Base-by-base conservation (phyloP, 2,797 vertebrate species). In the Ciconia nigra region DNA sequence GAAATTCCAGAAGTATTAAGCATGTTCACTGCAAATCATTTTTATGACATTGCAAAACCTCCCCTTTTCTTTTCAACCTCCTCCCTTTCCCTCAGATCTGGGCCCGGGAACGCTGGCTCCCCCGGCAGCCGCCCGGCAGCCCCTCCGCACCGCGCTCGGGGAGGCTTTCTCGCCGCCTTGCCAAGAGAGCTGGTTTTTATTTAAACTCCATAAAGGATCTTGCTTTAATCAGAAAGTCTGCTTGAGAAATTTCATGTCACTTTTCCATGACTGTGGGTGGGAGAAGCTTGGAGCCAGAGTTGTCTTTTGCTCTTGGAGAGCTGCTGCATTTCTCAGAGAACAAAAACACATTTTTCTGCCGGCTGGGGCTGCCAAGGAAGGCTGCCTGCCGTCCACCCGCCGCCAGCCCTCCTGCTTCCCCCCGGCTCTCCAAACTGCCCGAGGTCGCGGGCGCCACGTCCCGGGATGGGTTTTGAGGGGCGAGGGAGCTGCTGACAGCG, bases 231-330 rank as follows among this genome's bases (percentile, higher is more conserved):
- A 96, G 96, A 96, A 97, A 97, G 95, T 97, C 93, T 96, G 96
- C 96, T 97, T 98, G 97, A 97, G 93, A 98, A 96, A 97, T 97
- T 97, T 98, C 89, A 95, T 98, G 97, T 98, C 97, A 92, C 97
- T 97, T 98, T 98, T 98, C 97, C 97, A 94, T 97, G 97, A 96
- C 97, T 97, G 97, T 98, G 97, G 97, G 97, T 97, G 97, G 97
- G 95, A 97, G 96, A 88, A 89, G 74, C 96, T 96, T 95, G 95
- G 97, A 98, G 97, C 97, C 96, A 98, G 96, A 96, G 96, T 95
- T 97, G 97, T 97, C 97, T 97, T 96, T 96, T 96, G 92, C 96
- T 98, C 65, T 97, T 97, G 96, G 96, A 97, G 91, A 13, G 31
- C 84, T 86, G 93, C 93, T 97, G 88, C 92, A 92, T 96, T 97